Base-by-base conservation (phyloP, 64 coral and sea anemone species). In the Montipora capricornis region DNA sequence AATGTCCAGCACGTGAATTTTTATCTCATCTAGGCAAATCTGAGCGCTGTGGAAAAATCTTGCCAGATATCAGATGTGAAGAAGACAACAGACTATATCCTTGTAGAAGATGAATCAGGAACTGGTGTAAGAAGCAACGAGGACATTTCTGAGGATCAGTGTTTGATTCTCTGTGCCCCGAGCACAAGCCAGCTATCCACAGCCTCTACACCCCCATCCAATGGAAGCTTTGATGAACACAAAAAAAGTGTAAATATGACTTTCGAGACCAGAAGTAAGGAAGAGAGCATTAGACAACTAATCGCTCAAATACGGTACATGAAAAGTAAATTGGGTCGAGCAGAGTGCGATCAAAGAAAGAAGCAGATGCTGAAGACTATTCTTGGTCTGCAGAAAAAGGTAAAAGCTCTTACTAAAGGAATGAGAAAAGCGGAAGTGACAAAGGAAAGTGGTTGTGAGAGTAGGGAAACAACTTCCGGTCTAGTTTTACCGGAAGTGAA, bases 261-360 rank as follows among this genome's bases (percentile, higher is more conserved):
- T 50, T 49, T 70, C 2, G 62, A 10, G 68, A 71, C 47, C 10
- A 46, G 67, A 11, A 49, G 68, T 86, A 70, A 49, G 62, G 61
- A 70, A 47, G 82, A 86, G 17, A 73, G 49, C 68, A 64, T 86
- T 3, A 47, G 82, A 15, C 37, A 86, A 8, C 62, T 86, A 11
- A 50, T 86, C 66, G 10, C 62, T 8, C 67, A 64, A 9, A 86
- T 86, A 7, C 44, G 66, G 2, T 86, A 24, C 47, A 86, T 86
- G 5, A 86, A 73, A 46, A 86, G 82, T 86, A 68, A 46, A 86
- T 64, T 86, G n/a, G 2, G 71, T 73, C 62, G 82, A 17, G 82
- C 82, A 8, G 82, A 86, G 12, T 53, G 62, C 2, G 82, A 86
- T 13, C 47, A 71, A 47, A 73, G 82, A 22, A 86, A 86, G 45